Conservation (phyloP, 2,888 invertebrate species). For the Caenorhabditis macrosperma region DNA sequence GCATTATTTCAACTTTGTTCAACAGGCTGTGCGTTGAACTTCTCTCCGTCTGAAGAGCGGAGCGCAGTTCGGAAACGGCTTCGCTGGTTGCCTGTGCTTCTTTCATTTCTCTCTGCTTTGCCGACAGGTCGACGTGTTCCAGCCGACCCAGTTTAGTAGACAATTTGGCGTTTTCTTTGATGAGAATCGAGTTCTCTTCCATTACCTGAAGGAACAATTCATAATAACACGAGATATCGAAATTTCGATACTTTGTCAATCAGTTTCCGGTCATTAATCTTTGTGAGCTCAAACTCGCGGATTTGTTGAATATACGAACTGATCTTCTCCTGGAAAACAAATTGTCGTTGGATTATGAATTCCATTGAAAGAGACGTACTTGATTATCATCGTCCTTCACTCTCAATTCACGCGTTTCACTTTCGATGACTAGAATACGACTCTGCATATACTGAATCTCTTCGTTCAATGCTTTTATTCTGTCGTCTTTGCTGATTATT, state of each 20-base stretch:
- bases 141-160: slow-evolving; percentile 55
- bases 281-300: slow-evolving; percentile 48
- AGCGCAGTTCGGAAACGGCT: slow-evolving; percentile 24
- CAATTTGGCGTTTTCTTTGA: slow-evolving; percentile 65
- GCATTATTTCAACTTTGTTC: slow-evolving; percentile 37
- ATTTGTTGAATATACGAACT: slow-evolving; percentile 23
- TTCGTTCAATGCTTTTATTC: slow-evolving; percentile 27
- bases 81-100: slow-evolving; percentile 32
- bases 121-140: slow-evolving; percentile 33
- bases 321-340: slow-evolving; percentile 43
- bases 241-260: slow-evolving; percentile 47
- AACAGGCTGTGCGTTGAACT: slow-evolving; percentile 19
- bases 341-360: neutral
- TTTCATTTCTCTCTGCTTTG: slow-evolving; percentile 32
- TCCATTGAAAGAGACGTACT: slow-evolving; percentile 1
- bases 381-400: slow-evolving; percentile 27
- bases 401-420: slow-evolving; percentile 15
- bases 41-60: slow-evolving; percentile 41
- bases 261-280: slow-evolving; percentile 47
- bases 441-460: slow-evolving; percentile 33
- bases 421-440: slow-evolving; percentile 20
- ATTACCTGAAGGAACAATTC: slow-evolving; percentile 17
- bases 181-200: slow-evolving; percentile 61
- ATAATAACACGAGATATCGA: slow-evolving; percentile 29
- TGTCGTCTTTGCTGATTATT: slow-evolving; percentile 22